phyloP scores from a whole-genome alignment of 1,140 invertebrate species.

The Tetraneura akinire region DNA sequence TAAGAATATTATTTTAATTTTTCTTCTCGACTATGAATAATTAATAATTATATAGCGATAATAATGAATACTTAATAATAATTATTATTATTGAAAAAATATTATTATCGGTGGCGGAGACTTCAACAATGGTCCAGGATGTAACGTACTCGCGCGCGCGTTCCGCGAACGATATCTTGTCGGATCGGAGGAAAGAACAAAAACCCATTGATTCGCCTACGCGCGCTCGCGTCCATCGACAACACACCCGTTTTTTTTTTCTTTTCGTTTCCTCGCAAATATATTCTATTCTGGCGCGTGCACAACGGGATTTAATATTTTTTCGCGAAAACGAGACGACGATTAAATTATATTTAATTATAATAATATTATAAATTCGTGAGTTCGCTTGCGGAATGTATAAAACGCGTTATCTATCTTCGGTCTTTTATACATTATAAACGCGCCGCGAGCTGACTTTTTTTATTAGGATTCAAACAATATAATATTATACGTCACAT shows the following conservation, averaged over 20 bases:
- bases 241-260: neutral
- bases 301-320: neutral
- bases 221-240: neutral
- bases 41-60: no score
- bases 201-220: constrained; percentile 14
- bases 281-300: neutral
- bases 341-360: neutral
- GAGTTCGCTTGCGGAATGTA: no score
- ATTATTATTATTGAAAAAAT: no score
- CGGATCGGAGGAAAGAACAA: neutral
- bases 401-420: no score
- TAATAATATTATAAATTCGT: neutral
- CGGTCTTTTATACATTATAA: no score
- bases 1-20: no score
- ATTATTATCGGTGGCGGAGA: neutral
- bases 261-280: neutral
- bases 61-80: no score
- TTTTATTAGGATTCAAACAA: no score
- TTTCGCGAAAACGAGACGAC: neutral
- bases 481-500: no score
- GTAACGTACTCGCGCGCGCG: neutral
- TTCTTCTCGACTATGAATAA: no score
- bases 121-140: constrained; percentile 26
- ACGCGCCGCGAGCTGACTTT: no score
- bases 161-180: neutral